Percentiles rank a stretch among this genome's conserved stretches.
phyloP scores from a whole-genome alignment of 2,888 invertebrate species.

The Dryobota labecula region DNA sequence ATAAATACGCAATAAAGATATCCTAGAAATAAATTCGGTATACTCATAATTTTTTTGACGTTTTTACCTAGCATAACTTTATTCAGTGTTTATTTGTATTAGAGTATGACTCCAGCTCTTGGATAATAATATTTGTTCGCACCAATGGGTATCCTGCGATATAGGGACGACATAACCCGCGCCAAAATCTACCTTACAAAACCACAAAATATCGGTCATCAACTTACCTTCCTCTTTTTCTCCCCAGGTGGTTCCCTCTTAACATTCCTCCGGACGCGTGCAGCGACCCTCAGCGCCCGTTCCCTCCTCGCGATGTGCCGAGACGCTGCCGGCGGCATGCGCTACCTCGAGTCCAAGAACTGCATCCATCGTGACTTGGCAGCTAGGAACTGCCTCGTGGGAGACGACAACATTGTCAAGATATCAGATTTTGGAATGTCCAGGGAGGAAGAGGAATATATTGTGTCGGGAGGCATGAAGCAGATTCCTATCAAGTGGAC shows the following conservation, averaged over 20 bases:
- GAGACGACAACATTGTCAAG: conserved; percentile 96
- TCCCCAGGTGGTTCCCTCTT: conserved; percentile 96
- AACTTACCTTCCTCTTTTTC: neutral
- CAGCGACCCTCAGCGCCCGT: conserved; percentile 91
- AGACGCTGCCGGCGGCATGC: conserved; percentile 98
- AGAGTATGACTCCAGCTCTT: neutral
- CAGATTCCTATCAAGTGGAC: conserved; percentile 99
- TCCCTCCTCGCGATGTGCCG: conserved; percentile 97
- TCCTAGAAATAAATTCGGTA: too few species aligned
- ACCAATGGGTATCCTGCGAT: neutral
- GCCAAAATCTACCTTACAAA: neutral
- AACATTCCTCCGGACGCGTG: conserved; percentile 96
- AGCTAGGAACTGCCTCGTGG: conserved; percentile 97
- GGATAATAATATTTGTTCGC: neutral
- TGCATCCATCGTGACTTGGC: conserved; percentile 99
- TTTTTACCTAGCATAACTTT: too few species aligned
- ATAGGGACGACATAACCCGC: neutral
- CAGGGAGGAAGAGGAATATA: conserved; percentile 98
- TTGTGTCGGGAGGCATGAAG: conserved; percentile 99
- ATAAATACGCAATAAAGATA: too few species aligned
- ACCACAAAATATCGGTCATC: neutral
- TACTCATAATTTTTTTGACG: too few species aligned
- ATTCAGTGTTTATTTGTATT: too few species aligned
- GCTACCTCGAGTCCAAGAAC: conserved; percentile 98
- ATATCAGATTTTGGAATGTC: conserved; percentile 99